A percentile compares a stretch with the other conserved stretches of the same genome.
Evolutionary conservation across 2,113 vertebrate species (phyloP).

Genomic region (Gila orcuttii): DNA sequence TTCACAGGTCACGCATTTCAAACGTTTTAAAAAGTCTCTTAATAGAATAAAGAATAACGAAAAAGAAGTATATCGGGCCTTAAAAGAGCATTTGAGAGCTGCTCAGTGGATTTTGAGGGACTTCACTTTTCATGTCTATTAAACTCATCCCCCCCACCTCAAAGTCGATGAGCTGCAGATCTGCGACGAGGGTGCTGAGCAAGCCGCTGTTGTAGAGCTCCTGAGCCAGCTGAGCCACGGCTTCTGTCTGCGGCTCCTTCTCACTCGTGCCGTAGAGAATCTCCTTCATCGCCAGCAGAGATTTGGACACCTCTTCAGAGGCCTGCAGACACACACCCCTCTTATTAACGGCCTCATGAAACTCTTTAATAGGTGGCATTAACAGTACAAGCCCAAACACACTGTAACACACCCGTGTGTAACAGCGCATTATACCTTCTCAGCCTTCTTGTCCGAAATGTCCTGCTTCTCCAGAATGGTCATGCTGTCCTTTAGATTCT

Average conservation of each 20-base stretch:
- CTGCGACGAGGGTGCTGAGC: conserved; percentile 86
- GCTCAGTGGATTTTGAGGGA: background rate
- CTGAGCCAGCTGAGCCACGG: conserved; percentile 92
- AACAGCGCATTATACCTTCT: conserved; percentile 75
- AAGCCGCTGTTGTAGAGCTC: conserved; percentile 93
- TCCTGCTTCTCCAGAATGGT: conserved; percentile 88
- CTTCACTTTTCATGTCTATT: background rate
- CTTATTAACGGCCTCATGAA: background rate
- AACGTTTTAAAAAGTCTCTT: no score
- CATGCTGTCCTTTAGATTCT: conserved; percentile 96
- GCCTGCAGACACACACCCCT: conserved; percentile 73
- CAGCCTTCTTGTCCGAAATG: conserved; percentile 87
- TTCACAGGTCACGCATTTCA: no score
- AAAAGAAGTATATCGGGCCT: no score
- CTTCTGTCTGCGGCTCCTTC: conserved; percentile 93
- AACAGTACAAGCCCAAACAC: background rate
- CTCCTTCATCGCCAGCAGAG: conserved; percentile 95
- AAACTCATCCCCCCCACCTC: conserved; percentile 78
- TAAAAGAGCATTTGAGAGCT: background rate
- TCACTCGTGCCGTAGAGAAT: conserved; percentile 93
- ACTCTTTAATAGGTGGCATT: background rate
- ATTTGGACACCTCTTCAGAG: conserved; percentile 96
- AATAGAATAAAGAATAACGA: no score
- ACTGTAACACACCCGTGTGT: background rate
- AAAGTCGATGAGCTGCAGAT: conserved; percentile 94